Evolutionary conservation across 2,888 invertebrate genomes (phyloP), one percentile per base, ranked within the genome.

Genomic region (Scrobipalpa atriplicella): DNA sequence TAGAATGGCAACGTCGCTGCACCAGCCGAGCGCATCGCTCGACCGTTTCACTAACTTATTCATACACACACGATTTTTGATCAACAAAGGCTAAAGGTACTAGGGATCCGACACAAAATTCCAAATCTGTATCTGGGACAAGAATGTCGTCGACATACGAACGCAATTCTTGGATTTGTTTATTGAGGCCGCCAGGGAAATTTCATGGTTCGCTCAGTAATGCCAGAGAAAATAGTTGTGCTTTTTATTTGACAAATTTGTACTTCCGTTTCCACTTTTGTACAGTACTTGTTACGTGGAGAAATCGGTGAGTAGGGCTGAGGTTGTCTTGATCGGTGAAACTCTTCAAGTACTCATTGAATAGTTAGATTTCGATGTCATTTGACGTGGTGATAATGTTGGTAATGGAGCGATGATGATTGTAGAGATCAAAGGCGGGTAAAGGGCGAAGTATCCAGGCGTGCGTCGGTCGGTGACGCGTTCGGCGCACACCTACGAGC

Each of bases 1-100:
- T 82, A 83, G 87, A 86, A 90, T 88, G 88, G 89, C 86, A 87
- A 85, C 85, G 83, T 82, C 81, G 86, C 83, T 73, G 73, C 78
- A 75, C 72, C 73, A 76, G 76, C 78, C 74, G 80, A 79, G 80
- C 80, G 80, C 81, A 80, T 79, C 82, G 79, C 78, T 36, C 52
- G 52, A 82, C 78, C 81, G 83, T 89, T 88, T 88, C 88, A 84
- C 81, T 79, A 64, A 39, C 60, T 52, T 47, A 64, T 56, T 65
- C 62, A 10, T 56, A 56, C 19, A 19, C 52, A 13, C 21, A 56
- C 62, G 66, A 67, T 71, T 72, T 72, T 71, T 71, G 72, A 73
- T 29, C 16, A 47, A 47, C 43, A 47, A 43, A 36, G 38, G 62
- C 18, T 61, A 61, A n/a, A 61, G n/a, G 21, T 51, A 62, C 5